Evolutionary conservation across 2,113 vertebrate genomes (phyloP).

Genomic region (Ptilonorhynchus violaceus): DNA sequence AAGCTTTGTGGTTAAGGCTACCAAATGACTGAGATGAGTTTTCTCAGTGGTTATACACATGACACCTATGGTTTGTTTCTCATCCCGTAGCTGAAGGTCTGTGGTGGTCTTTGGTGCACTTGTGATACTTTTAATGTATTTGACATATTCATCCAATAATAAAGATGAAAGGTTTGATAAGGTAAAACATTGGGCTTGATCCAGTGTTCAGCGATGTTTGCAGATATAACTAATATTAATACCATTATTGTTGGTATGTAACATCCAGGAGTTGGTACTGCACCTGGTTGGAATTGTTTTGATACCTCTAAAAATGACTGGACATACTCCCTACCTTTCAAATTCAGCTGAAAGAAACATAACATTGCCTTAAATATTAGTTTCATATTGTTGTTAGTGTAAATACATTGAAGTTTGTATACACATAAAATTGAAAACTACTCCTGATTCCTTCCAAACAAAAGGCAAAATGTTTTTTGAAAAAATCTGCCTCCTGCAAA

Average conservation of each 20-base stretch:
- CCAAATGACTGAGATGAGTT: neutral
- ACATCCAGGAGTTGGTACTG: neutral
- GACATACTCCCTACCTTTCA: neutral
- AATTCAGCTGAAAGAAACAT: neutral
- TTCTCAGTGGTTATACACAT: fast-evolving
- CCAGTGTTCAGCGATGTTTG: neutral
- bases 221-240: neutral
- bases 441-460: neutral
- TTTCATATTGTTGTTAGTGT: neutral
- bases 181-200: neutral
- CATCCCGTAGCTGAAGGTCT: neutral
- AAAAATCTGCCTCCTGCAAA: neutral
- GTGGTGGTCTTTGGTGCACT: neutral
- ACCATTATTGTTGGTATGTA: neutral
- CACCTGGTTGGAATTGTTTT: neutral
- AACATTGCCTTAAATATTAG: neutral
- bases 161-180: neutral
- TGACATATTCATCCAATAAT: neutral
- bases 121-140: neutral
- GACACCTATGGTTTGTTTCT: fast-evolving
- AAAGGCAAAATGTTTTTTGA: neutral
- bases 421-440: neutral
- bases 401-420: neutral
- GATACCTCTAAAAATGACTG: neutral
- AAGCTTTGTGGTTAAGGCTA: neutral